These are phyloP conservation scores for Petroica traversi DNA, from an alignment of 2,113 vertebrate genomes.

Conservation along the genomic window DNA sequence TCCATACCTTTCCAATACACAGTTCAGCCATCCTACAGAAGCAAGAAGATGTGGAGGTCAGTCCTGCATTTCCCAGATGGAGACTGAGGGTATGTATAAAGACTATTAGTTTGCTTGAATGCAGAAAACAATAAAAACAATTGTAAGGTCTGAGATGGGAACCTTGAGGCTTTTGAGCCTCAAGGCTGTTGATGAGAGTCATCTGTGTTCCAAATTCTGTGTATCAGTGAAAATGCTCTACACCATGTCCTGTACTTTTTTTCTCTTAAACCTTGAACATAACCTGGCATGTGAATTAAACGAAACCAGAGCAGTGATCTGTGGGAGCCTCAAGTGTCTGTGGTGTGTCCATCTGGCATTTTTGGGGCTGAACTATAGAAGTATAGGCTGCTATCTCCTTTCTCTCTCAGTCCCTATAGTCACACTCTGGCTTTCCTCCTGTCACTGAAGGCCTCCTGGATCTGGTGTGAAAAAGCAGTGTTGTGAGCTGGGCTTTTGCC, in stretches of 20 bases:
- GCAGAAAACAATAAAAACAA: neutral
- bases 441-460: neutral
- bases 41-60: neutral
- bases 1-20: neutral
- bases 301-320: neutral
- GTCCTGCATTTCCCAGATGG: neutral
- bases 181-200: neutral
- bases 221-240: neutral
- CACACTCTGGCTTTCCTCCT: neutral
- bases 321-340: neutral
- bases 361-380: neutral
- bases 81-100: neutral
- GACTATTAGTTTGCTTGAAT: neutral
- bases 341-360: neutral
- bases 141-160: neutral
- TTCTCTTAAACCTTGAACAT: neutral
- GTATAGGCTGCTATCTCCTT: neutral
- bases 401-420: neutral
- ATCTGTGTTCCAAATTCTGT: neutral
- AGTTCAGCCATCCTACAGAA: neutral
- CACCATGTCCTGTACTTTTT: accelerated
- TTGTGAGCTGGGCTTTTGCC: neutral
- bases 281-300: neutral
- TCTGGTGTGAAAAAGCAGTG: neutral
- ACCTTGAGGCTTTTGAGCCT: neutral